Evolutionary conservation across 2,113 vertebrate species (phyloP), one percentile per base, ranked within the genome.

Genomic region (Probosciger aterrimus): DNA sequence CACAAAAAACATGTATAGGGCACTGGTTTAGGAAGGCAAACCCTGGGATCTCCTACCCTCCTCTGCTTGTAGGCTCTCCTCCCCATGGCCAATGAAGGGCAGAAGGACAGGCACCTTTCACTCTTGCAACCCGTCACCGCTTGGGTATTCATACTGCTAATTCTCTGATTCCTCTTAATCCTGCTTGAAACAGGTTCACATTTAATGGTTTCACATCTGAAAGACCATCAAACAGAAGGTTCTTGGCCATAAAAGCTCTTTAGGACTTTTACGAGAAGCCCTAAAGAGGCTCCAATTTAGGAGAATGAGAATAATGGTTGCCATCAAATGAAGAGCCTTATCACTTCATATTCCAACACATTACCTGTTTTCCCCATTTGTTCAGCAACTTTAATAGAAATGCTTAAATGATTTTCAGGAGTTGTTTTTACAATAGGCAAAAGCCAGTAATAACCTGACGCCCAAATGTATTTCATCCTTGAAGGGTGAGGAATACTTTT

Each of bases 41-140:
- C 19, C 4, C 30, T 7, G 2, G 20, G 9, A n/a, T 4, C 17
- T 52, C 41, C 35, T 9, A 10, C 12, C 4, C 18, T 55, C 11
- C 44, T 47, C 20, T 2, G 0, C 44, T 16, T 23, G 11, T 10
- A 31, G 30, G 20, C 0, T 69, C 10, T 53, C 25, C 14, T 67
- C 52, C 27, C 24, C 41, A 2, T 1, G 14, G 13, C 50, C 27
- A 11, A 43, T 39, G 35, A 30, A 69, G 7, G 10, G 28, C 47
- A 22, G 18, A 33, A 55, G 31, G 25, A 52, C 52, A 24, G 27
- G 22, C 14, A 11, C 13, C 8, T 59, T 33, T 28, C 43, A 7
- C 22, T 19, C 35, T 17, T 7, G 2, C 63, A 73, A 2, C 6
- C 31, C 31, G 22, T 49, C 35, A 4, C 24, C 33, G 28, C 68